Evolutionary conservation across 2,113 vertebrate genomes (phyloP), one percentile per base, ranked within the genome.

Genomic region (Callopanchax toddi): DNA sequence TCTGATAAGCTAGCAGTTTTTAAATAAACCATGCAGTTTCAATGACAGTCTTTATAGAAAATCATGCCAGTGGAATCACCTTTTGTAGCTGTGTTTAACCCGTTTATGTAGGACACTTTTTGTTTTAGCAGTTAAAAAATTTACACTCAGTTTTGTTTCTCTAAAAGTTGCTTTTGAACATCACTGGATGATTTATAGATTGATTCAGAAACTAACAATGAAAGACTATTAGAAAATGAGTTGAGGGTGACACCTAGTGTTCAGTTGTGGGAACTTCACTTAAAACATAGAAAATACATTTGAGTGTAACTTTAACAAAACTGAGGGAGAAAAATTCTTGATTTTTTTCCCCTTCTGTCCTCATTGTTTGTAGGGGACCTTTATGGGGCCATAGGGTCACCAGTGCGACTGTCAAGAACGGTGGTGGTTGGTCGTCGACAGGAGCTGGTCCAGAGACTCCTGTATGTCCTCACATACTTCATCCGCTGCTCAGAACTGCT

Each of bases 391-490:
- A 98, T 99, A 2, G 97, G 97, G 50, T 98, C 96, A 9, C 98
- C 98, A 0, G 96, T 99, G 68, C 94, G 96, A n/a, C 87, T 97
- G 44, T 93, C 97, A 0, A 93, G 96, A 67, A 98, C 97, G 1
- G 95, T 99, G 5, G 94, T 98, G 49, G 91, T 99, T 22, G 98
- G 98, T 44, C 95, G 94, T 70, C 89, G 94, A 44, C 97, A 98
- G 65, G 96, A 98, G 67, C 91, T 99, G 81, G 96, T 99, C 5
- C 97, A 99, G 89, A 93, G 95, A 10, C 89, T 99, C 67, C 96
- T 99, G 53, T 98, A 99, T 46, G 93, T 99, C 67, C 96, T 99
- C 48, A 98, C 98, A 39, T 99, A 99, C 82, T 99, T 99, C 89
- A 96, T 99, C 85, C 94, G 98, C 84, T 99, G 97, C 83, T 99